These are phyloP conservation scores for Pelodiscus sinensis DNA, from an alignment of 2,113 vertebrate genomes.

Conservation along the genomic window DNA sequence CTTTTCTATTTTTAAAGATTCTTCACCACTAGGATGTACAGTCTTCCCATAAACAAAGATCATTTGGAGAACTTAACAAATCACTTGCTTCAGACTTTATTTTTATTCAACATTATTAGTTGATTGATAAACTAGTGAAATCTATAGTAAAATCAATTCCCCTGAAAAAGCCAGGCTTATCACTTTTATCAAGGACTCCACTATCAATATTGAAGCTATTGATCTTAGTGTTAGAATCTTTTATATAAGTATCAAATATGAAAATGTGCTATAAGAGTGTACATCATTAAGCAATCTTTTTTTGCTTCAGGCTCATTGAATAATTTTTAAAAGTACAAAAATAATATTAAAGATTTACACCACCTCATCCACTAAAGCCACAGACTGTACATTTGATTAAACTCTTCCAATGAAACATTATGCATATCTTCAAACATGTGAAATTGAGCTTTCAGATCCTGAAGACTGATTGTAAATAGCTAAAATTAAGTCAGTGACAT, in stretches of 20 bases:
- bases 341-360: not conserved
- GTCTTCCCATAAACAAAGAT: not conserved
- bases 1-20: not conserved
- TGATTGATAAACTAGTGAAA: not conserved
- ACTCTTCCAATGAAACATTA: not conserved
- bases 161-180: not conserved
- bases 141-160: constrained; percentile 4
- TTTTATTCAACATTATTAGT: not conserved
- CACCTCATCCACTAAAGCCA: not conserved
- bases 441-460: not conserved
- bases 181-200: constrained; percentile 19
- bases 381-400: not conserved
- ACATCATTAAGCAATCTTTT: not conserved
- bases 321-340: not conserved
- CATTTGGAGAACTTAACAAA: not conserved
- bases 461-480: not conserved
- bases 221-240: not conserved
- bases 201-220: not conserved
- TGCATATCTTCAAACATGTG: not conserved
- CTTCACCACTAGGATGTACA: not conserved
- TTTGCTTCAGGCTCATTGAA: not conserved
- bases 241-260: not conserved
- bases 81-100: not conserved
- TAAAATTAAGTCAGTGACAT: not conserved
- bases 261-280: not conserved